Evolutionary conservation across 2,797 vertebrate genomes (phyloP).

Genomic region (Sphenopsis melanotis): DNA sequence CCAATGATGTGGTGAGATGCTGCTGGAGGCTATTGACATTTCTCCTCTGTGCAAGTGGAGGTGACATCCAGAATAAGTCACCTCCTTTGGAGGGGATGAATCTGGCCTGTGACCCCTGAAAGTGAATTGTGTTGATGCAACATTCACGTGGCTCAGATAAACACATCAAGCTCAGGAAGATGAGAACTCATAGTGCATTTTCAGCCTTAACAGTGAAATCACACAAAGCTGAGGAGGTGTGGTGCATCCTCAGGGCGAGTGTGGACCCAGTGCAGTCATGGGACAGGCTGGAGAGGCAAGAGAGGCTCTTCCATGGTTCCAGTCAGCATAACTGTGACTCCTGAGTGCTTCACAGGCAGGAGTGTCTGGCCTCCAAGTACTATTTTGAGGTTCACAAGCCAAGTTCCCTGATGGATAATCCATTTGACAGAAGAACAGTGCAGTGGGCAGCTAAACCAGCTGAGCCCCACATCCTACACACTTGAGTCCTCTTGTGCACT

Average conservation of each 20-base stretch:
- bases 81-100: background rate
- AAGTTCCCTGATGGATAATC: background rate
- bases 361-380: background rate
- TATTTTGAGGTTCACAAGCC: background rate
- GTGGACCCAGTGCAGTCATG: rapidly evolving
- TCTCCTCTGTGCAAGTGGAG: background rate
- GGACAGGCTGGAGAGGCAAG: background rate
- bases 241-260: background rate
- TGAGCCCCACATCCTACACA: rapidly evolving
- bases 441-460: background rate
- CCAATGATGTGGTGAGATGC: background rate
- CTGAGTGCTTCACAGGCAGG: background rate
- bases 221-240: background rate
- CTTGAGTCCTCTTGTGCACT: background rate
- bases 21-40: background rate
- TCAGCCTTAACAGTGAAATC: background rate
- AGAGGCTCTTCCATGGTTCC: background rate
- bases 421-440: background rate
- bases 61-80: background rate
- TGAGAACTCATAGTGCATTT: background rate
- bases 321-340: background rate
- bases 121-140: background rate
- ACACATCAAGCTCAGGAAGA: background rate
- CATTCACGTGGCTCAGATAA: background rate
- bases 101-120: background rate